Percentiles rank a stretch among this genome's conserved stretches.
Conservation (phyloP, 2,888 invertebrate species). For the Trichogramma evanescens region DNA sequence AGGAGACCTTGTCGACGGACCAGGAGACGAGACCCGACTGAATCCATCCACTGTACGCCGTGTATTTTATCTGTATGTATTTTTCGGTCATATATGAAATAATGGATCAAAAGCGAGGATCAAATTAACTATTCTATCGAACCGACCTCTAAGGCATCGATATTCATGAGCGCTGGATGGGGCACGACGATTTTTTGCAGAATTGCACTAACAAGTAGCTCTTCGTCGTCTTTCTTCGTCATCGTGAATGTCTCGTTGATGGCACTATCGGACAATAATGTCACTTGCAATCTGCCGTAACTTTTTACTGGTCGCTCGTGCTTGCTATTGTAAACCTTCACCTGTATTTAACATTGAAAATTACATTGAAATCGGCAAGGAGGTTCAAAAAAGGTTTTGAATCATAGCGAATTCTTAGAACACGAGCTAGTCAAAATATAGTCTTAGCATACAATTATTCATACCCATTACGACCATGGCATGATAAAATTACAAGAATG, state of each 20-base stretch:
- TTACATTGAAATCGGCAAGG: neutral
- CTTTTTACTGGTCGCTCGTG: slow-evolving; percentile 61
- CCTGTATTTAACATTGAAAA: slow-evolving; percentile 45
- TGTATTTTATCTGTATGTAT: slow-evolving; percentile 63
- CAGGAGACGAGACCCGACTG: slow-evolving; percentile 74
- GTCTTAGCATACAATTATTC: too few relatives aligned
- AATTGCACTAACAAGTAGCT: slow-evolving; percentile 63
- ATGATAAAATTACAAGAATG: neutral
- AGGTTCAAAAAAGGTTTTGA: neutral
- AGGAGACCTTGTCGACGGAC: slow-evolving; percentile 73
- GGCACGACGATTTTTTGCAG: slow-evolving; percentile 80
- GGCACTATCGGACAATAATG: slow-evolving; percentile 71
- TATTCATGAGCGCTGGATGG: slow-evolving; percentile 75
- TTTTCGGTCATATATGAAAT: neutral
- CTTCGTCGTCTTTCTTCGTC: slow-evolving; percentile 76
- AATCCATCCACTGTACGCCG: slow-evolving; percentile 85
- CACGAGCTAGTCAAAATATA: neutral
- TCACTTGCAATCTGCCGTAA: slow-evolving; percentile 71
- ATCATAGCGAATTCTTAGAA: neutral
- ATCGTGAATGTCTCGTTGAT: slow-evolving; percentile 84
- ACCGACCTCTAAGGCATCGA: slow-evolving; percentile 43
- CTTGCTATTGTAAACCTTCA: slow-evolving; percentile 71
- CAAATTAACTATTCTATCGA: neutral
- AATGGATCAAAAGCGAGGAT: neutral
- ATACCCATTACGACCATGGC: too few relatives aligned